phyloP scores from a whole-genome alignment of 2,797 vertebrate species.

The Galagoides demidoff region DNA sequence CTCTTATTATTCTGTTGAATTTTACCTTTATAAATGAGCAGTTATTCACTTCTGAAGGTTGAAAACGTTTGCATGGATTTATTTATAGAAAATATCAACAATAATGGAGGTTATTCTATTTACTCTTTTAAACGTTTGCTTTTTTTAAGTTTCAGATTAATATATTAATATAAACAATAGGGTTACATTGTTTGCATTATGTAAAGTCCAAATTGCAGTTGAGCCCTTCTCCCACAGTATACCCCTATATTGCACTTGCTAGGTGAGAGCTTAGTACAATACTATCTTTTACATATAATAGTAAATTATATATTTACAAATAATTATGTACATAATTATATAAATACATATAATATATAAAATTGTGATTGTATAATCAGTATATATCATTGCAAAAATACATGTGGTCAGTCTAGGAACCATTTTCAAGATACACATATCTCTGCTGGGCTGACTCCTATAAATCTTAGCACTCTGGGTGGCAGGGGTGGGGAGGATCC shows the following conservation, averaged over 20 bases:
- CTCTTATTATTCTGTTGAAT: conserved; percentile 43
- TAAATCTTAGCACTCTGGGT: too few species aligned
- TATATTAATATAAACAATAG: too few species aligned
- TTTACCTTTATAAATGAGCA: conserved; percentile 36
- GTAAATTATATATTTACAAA: background rate
- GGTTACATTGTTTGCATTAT: too few species aligned
- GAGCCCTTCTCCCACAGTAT: too few species aligned
- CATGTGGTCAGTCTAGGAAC: background rate
- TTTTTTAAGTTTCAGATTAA: background rate
- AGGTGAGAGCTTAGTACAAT: background rate
- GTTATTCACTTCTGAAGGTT: conserved; percentile 24
- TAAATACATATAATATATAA: background rate
- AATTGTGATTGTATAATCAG: background rate
- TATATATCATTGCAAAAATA: background rate
- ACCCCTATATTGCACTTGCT: too few species aligned
- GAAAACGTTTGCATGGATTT: conserved; percentile 12
- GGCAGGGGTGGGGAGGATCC: too few species aligned
- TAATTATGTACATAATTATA: background rate
- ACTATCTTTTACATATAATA: conserved; percentile 4
- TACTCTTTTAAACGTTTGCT: conserved; percentile 26
- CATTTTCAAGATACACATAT: background rate
- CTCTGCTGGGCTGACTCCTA: background rate
- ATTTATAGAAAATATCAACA: conserved; percentile 31
- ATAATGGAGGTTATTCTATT: background rate
- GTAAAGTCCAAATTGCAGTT: too few species aligned